Evolutionary conservation across 2,113 vertebrate species (phyloP).

Genomic region (Pycnonotus jocosus): DNA sequence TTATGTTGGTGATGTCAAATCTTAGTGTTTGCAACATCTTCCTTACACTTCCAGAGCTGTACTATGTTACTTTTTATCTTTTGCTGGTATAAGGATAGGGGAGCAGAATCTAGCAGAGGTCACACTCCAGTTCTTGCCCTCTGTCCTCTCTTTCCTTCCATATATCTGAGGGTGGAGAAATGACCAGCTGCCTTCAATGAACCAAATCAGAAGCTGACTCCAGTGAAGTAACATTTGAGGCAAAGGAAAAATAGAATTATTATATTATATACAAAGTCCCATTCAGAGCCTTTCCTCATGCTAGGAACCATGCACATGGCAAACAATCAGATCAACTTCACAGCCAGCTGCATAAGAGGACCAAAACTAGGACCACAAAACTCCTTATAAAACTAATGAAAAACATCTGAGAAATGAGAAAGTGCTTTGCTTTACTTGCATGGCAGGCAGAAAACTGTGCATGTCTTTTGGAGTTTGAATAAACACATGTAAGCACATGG

Average conservation of each 20-base stretch:
- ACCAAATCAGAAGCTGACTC: not conserved
- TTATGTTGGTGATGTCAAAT: not conserved
- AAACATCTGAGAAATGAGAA: not conserved
- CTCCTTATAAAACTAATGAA: not conserved
- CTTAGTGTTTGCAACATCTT: not conserved
- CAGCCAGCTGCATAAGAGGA: not conserved
- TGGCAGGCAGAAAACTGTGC: not conserved
- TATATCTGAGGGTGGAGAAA: not conserved
- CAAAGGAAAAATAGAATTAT: not conserved
- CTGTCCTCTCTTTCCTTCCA: rapidly evolving
- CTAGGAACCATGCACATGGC: not conserved
- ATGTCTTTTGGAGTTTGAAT: not conserved
- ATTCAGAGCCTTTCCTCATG: not conserved
- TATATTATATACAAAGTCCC: not conserved
- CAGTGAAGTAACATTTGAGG: not conserved
- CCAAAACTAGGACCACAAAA: not conserved
- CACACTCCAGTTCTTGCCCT: not conserved
- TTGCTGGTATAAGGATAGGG: not conserved
- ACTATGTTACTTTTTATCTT: not conserved
- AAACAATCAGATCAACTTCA: not conserved
- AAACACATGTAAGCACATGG: rapidly evolving
- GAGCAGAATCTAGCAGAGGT: not conserved
- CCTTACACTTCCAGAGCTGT: not conserved
- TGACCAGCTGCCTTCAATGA: not conserved
- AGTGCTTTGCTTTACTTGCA: not conserved